Evolutionary conservation across 2,113 vertebrate species (phyloP).

Genomic region (Pteruthius melanotis): DNA sequence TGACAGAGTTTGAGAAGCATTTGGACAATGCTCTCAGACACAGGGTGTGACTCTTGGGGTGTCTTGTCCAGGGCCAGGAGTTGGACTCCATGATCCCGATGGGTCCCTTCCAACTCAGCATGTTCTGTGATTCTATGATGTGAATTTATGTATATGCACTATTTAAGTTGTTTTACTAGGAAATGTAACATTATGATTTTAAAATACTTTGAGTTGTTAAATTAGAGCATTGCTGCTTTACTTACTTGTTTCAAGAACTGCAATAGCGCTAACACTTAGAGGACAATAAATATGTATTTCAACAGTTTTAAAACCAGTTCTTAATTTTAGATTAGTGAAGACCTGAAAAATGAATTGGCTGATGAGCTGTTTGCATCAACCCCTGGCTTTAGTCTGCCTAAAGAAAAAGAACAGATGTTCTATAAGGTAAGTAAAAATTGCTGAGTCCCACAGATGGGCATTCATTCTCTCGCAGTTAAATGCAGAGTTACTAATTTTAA

Average conservation of each 20-base stretch:
- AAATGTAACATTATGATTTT: background rate
- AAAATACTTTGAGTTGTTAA: background rate
- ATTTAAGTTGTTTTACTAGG: background rate
- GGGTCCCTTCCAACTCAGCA: background rate
- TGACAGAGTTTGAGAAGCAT: fast-evolving
- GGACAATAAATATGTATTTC: background rate
- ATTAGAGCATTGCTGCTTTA: background rate
- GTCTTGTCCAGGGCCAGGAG: background rate
- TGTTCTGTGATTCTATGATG: background rate
- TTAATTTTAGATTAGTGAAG: constrained; percentile 74
- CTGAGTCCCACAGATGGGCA: background rate
- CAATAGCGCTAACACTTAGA: background rate
- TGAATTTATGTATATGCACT: background rate
- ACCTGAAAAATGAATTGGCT: constrained; percentile 74
- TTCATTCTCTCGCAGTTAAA: background rate
- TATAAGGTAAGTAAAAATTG: constrained; percentile 82
- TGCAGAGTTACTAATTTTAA: background rate
- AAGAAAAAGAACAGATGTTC: constrained; percentile 72
- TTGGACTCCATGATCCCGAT: fast-evolving
- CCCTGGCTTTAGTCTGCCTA: constrained; percentile 50
- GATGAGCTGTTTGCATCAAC: constrained; percentile 79
- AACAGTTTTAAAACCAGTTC: background rate
- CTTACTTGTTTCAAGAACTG: background rate
- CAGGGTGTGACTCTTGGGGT: background rate
- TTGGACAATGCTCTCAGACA: fast-evolving